Base-by-base conservation (phyloP, 2,797 vertebrate genomes). In the Sternarchorhynchus goeldii region DNA sequence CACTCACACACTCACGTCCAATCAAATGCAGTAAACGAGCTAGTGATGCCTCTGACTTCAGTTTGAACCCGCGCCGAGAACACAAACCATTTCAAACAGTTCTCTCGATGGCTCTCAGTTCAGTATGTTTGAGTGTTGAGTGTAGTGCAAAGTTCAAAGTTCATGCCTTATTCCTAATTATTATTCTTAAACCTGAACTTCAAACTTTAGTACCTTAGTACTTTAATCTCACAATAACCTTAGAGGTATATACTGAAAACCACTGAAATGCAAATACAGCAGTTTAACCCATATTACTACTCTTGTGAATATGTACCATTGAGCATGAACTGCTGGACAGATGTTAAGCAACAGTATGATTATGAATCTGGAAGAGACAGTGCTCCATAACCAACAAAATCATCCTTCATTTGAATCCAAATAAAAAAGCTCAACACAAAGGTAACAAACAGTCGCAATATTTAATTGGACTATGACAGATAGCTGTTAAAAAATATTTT, bases 1-100 rank as follows among this genome's bases (percentile, higher is more conserved):
- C 88, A 88, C 58, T 71, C 71, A 73, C 63, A 84, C 82, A 79
- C 86, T 85, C 76, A 69, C 77, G 78, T 85, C 84, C 84, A 79
- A 83, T 87, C 80, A 79, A 81, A 84, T 74, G 78, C 77, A 77
- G 31, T 53, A 78, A 77, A 69, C 72, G 77, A 86, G 75, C 66
- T 63, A 80, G 80, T 79, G 82, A 85, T 57, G 79, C 84, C 79
- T 4, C 3, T 88, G 88, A 90, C 87, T 87, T 74, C 34, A 75
- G 81, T 86, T 83, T 90, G 89, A 92, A 90, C 90, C 85, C 75
- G 2, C 71, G 70, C 45, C 64, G 78, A 85, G 83, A 82, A 86
- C 81, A 84, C 83, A 66, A 69, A 81, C 82, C 83, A 82, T 83
- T 84, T 81, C 82, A 81, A 65, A 82, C 69, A 81, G 82, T 68